Evolutionary conservation across 2,113 vertebrate species (phyloP).

Genomic region (Coregonus clupeaformis): DNA sequence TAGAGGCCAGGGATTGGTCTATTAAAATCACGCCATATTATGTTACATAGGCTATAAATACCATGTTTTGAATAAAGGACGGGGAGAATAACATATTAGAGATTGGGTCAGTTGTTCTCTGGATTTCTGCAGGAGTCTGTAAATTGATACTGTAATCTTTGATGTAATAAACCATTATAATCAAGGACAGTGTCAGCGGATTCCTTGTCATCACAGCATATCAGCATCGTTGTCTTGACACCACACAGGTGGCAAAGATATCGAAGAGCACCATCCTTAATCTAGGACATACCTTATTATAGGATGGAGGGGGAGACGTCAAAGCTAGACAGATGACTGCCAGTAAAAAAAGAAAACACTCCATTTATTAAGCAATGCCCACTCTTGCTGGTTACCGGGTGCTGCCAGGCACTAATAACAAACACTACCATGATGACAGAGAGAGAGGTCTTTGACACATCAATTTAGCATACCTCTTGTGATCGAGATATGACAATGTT

Average conservation of each 20-base stretch:
- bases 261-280: background rate
- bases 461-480: background rate
- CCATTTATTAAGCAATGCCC: conserved; percentile 54
- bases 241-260: background rate
- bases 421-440: conserved; percentile 21
- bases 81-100: no score
- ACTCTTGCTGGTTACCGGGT: conserved; percentile 28
- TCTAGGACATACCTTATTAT: background rate
- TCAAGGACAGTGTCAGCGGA: no score
- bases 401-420: conserved; percentile 40
- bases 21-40: no score
- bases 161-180: no score
- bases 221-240: no score
- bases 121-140: no score
- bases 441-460: conserved; percentile 28
- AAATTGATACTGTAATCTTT: no score
- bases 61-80: no score
- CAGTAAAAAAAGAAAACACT: conserved; percentile 32
- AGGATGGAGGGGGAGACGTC: conserved; percentile 32
- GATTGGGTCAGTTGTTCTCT: no score
- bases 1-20: no score
- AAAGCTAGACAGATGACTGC: conserved; percentile 60
- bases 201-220: no score
- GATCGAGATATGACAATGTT: background rate
- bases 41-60: no score